Base-by-base conservation (phyloP, 1,140 invertebrate genomes). In the Heliothis virescens region DNA sequence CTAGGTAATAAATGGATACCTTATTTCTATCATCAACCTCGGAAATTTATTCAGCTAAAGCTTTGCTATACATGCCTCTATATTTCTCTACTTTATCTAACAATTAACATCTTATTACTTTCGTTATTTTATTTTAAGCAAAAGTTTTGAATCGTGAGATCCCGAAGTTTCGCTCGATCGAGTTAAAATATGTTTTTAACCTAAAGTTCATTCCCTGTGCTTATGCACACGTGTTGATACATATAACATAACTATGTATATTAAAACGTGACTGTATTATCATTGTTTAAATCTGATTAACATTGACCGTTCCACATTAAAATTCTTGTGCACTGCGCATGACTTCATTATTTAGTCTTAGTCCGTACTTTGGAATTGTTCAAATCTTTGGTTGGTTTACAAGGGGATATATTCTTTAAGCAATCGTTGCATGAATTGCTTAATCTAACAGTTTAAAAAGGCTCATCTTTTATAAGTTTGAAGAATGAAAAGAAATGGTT, bases 291-390 rank as follows among this genome's bases (percentile, higher is more conserved):
- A 72, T 57, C 21, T 55, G 13, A 41, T 72, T 72, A 72, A 72
- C 69, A 72, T 72, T 34, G 50, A 55, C 26, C 69, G 69, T 57
- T 72, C 50, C 69, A 57, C 55, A 74, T 74, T 74, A 74, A 60
- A 74, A 74, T 74, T 60, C 55, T 62, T 50, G 57, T 60, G 55
- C 53, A 60, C 34, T 62, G 15, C 52, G 41, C 72, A 74, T 60
- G 18, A 50, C 57, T 50, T 26, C 52, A 52, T 41, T 69, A 69
- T 53, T 29, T 47, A 21, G 47, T 52, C 13, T 13, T 52, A 52
- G 18, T 47, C 18, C 16, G 29, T 18, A n/a, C 52, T 41, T 21
- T 73, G 16, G 52, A 47, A 41, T 41, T 47, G 26, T 57, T 47
- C n/a, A 57, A 73, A 57, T 57, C 52, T 57, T 29, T 73, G 4